Conservation (phyloP, 2,888 invertebrate species). For the Cheiracanthium punctorium region DNA sequence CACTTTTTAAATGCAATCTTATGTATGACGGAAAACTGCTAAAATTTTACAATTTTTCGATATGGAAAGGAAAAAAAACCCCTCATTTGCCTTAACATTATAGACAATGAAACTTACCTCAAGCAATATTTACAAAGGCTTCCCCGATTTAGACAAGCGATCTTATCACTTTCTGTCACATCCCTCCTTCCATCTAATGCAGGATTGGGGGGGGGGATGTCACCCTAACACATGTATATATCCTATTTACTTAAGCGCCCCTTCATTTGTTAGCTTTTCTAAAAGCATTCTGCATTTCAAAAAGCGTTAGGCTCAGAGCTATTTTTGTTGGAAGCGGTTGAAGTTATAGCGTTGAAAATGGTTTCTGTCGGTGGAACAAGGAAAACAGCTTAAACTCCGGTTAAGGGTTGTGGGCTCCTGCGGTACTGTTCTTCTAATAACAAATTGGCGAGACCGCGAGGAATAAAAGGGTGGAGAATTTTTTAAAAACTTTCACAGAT, state of each 20-base stretch:
- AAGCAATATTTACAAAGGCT: not conserved
- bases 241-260: not conserved
- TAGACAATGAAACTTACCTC: not conserved
- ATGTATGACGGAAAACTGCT: no score
- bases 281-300: not conserved
- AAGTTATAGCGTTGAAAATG: no score
- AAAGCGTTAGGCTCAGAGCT: not conserved
- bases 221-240: not conserved
- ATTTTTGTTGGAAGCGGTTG: not conserved
- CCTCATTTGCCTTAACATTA: not conserved
- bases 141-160: not conserved
- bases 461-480: no score
- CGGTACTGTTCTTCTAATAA: no score
- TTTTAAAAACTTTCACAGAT: no score
- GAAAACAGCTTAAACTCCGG: no score
- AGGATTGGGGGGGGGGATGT: not conserved
- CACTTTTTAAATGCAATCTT: no score
- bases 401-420: no score
- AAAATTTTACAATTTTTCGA: no score
- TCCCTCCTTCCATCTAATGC: not conserved
- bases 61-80: not conserved
- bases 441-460: no score
- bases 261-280: not conserved
- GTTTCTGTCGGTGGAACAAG: no score
- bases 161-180: not conserved